Evolutionary conservation across 2,888 invertebrate species (phyloP).

Genomic region (Drosophila merina): DNA sequence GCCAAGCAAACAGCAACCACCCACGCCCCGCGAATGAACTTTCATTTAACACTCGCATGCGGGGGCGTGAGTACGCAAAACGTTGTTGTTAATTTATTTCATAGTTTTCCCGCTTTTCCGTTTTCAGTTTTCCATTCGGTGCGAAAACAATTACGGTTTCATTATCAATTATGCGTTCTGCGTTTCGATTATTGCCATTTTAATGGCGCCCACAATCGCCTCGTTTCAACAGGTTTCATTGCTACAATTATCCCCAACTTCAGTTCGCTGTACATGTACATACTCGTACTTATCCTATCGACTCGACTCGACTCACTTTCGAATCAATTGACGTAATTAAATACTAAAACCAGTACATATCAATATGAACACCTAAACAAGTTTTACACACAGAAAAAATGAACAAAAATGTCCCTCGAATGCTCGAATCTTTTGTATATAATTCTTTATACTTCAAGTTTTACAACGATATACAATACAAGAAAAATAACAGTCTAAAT

Average conservation of each 20-base stretch:
- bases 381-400: slow-evolving; percentile 59
- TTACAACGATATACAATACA: slow-evolving; percentile 54
- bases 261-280: slow-evolving; percentile 65
- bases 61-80: slow-evolving; percentile 23
- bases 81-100: slow-evolving; percentile 54
- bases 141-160: slow-evolving; percentile 63
- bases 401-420: slow-evolving; percentile 19
- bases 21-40: slow-evolving; percentile 12
- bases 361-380: slow-evolving; percentile 82
- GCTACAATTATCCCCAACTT: slow-evolving; percentile 9
- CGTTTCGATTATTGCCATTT: slow-evolving; percentile 42
- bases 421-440: slow-evolving; percentile 68
- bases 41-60: slow-evolving; percentile 33
- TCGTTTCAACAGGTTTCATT: slow-evolving; percentile 64
- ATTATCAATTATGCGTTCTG: slow-evolving; percentile 57
- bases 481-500: slow-evolving; percentile 6
- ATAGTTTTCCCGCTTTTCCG: slow-evolving; percentile 25
- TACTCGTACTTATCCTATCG: slow-evolving; percentile 23
- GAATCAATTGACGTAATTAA: slow-evolving; percentile 53
- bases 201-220: slow-evolving; percentile 13
- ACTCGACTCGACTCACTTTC: slow-evolving; percentile 12
- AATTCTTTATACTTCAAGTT: slow-evolving; percentile 65
- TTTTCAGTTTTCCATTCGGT: slow-evolving; percentile 34
- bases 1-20: slow-evolving; percentile 5
- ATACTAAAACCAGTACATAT: slow-evolving; percentile 81